phyloP scores from a whole-genome alignment of 2,797 vertebrate species.

The Phoeniculus purpureus region DNA sequence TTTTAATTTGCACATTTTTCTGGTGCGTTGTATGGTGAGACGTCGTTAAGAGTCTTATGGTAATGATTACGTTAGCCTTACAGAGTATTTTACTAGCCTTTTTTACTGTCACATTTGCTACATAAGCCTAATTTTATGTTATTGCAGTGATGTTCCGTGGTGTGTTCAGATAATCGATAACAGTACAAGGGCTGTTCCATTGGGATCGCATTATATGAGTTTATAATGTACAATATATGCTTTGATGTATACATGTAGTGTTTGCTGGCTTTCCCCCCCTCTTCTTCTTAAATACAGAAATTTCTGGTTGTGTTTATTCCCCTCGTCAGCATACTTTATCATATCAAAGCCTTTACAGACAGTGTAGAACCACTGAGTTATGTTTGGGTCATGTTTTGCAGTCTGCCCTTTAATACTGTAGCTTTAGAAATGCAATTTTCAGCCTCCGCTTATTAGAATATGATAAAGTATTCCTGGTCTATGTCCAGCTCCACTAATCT shows the following conservation, averaged over 20 bases:
- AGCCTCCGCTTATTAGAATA: conserved; percentile 98
- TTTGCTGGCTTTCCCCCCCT: conserved; percentile 58
- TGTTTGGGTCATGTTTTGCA: conserved; percentile 90
- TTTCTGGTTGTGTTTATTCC: conserved; percentile 87
- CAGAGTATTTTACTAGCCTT: conserved; percentile 61
- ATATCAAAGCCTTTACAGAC: conserved; percentile 92
- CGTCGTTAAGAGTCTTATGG: conserved; percentile 59
- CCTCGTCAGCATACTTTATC: conserved; percentile 98
- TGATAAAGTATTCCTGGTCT: conserved; percentile 95
- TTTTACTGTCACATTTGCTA: conserved; percentile 66
- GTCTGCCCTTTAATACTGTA: conserved; percentile 95
- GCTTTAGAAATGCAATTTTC: conserved; percentile 99
- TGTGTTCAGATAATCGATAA: conserved; percentile 71
- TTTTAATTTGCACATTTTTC: conserved; percentile 39
- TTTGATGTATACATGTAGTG: conserved; percentile 74
- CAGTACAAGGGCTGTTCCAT: conserved; percentile 66
- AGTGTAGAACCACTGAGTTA: conserved; percentile 88
- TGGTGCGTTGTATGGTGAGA: neutral
- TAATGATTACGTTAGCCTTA: conserved; percentile 39
- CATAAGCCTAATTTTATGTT: conserved; percentile 68
- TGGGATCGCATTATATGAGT: conserved; percentile 76
- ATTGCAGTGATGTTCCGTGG: conserved; percentile 59
- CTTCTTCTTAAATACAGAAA: conserved; percentile 79
- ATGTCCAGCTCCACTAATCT: conserved; percentile 88
- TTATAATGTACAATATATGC: conserved; percentile 77